Base-by-base conservation (phyloP, 2,113 vertebrate genomes). In the Neotoma lepida region DNA sequence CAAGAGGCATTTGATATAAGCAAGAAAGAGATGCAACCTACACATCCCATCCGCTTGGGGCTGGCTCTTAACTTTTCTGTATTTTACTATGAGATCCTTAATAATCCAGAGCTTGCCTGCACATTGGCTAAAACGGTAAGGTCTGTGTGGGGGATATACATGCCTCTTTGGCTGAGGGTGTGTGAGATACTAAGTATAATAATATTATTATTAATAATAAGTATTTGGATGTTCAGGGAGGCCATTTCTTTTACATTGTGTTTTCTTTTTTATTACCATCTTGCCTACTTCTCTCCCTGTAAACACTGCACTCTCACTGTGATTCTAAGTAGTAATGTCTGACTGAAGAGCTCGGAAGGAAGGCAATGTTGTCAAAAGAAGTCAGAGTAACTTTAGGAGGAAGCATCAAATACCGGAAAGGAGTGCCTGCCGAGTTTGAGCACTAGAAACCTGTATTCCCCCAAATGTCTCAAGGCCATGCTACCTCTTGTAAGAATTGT, bases 61-160 rank as follows among this genome's bases (percentile, higher is more conserved):
- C 97, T 99, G 98, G 99, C 99, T 93, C 99, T 99, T 89, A 99
- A 99, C 98, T 99, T 99, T 98, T 99, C 99, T 4, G 99, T 99
- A 98, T 99, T 99, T 98, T 99, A 98, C 98, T 99, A 99, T 41
- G 99, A 99, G 98, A 99, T 99, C 97, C 99, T 99, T 94, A 99
- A 99, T 98, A 99, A 98, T 66, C 99, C 99, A 84, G 98, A 99
- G 94, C 98, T 99, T 96, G 99, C 99, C 97, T 99, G 99, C 96
- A 96, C 98, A 4, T 97, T 99, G 98, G 99, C 99, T 90, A 99
- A 99, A 98, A 98, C 98, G 97, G 99, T 99, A 97, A 97, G 98
- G 87, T 41, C 30, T 44, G 14, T 26, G 64, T 85, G 1, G 17
- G 30, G 84, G 28, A 9, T 9, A 51, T 51, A 85, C 35, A n/a